Conservation (phyloP, 1,140 invertebrate species). For the Drosophila sturtevanti region DNA sequence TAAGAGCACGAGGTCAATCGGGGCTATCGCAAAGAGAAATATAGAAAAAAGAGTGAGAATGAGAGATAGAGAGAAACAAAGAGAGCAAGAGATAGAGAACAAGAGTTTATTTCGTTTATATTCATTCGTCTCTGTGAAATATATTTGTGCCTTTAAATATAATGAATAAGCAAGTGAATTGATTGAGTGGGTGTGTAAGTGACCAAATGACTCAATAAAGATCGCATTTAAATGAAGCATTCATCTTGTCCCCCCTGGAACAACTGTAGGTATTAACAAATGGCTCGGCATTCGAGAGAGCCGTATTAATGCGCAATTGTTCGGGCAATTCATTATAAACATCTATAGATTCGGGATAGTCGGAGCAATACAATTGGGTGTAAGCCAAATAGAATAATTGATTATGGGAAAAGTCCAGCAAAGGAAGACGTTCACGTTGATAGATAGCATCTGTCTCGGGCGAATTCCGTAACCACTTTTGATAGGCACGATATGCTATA, state of each 20-base stretch:
- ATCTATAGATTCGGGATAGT: constrained; percentile 63
- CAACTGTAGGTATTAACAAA: constrained; percentile 90
- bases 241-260: constrained; percentile 88
- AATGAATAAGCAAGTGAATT: background rate
- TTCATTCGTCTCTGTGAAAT: constrained; percentile 1
- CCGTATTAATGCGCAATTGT: constrained; percentile 89
- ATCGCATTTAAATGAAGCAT: constrained; percentile 90
- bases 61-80: background rate
- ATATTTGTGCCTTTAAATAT: constrained; percentile 5
- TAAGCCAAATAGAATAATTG: constrained; percentile 96
- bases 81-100: background rate
- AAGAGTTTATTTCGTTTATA: constrained; percentile 11
- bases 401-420: constrained; percentile 90
- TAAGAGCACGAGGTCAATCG: constrained; percentile 38
- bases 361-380: constrained; percentile 86
- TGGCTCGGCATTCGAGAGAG: constrained; percentile 91
- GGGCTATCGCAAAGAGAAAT: constrained; percentile 32
- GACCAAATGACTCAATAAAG: constrained; percentile 35
- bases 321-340: constrained; percentile 85
- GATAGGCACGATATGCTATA: constrained; percentile 94
- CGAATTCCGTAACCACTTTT: constrained; percentile 84
- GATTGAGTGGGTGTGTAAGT: constrained; percentile 4
- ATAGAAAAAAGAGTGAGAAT: constrained; percentile 7
- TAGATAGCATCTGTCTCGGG: constrained; percentile 79
- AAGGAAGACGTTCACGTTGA: constrained; percentile 88